Percentiles rank a stretch among this genome's conserved stretches.
Conservation (phyloP, 2,113 vertebrate genomes). For the Crotalus tigris region DNA sequence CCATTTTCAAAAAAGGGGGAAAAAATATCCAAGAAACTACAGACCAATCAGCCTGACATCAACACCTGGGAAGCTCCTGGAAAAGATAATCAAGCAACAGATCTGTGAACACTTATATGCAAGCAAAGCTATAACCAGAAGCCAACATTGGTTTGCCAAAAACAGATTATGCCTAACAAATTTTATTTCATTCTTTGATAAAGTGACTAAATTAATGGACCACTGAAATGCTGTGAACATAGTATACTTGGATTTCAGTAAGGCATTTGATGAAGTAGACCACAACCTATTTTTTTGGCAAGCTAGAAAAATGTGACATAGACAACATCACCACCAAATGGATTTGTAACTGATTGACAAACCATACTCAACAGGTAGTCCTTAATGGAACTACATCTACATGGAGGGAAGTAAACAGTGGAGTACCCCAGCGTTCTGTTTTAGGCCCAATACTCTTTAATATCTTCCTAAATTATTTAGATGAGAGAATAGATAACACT, state of each 20-base stretch:
- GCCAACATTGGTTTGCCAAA: not conserved
- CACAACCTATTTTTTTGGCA: too few relatives aligned
- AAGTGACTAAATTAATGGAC: too few relatives aligned
- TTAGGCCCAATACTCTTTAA: not conserved
- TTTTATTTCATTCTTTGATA: too few relatives aligned
- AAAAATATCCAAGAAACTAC: not conserved
- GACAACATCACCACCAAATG: too few relatives aligned
- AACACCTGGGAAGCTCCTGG: not conserved
- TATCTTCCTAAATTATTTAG: not conserved
- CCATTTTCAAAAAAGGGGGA: too few relatives aligned
- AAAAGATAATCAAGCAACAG: not conserved
- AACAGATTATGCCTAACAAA: not conserved
- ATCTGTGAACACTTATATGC: not conserved
- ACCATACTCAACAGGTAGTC: too few relatives aligned
- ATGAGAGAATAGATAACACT: not conserved
- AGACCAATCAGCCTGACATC: not conserved
- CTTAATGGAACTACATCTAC: not conserved
- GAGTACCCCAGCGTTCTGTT: not conserved
- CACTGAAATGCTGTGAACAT: too few relatives aligned
- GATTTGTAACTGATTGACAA: too few relatives aligned
- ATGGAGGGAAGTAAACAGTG: not conserved
- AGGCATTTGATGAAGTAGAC: too few relatives aligned
- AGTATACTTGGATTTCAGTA: too few relatives aligned
- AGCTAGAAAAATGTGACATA: too few relatives aligned
- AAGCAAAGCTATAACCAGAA: not conserved